A percentile compares a stretch with the other conserved stretches of the same genome.
phyloP scores from a whole-genome alignment of 2,113 vertebrate genomes.

The Atherinomorus stipes region DNA sequence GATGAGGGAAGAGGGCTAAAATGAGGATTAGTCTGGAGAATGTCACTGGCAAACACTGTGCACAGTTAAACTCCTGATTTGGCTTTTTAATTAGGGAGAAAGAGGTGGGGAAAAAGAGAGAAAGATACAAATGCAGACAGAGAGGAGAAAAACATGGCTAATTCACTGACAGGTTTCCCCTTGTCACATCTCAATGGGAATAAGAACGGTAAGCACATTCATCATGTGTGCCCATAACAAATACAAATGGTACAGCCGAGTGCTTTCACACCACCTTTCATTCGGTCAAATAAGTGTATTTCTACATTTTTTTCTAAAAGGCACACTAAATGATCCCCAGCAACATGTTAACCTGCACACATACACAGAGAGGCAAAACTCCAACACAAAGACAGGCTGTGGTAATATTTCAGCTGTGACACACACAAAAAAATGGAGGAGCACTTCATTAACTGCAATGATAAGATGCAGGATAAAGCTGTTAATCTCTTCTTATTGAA shows the following conservation, averaged over 20 bases:
- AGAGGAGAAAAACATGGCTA: slow-evolving; percentile 37
- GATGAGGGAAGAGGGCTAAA: slow-evolving; percentile 35
- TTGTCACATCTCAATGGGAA: slow-evolving; percentile 23
- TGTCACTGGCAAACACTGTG: slow-evolving; percentile 60
- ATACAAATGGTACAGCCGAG: slow-evolving; percentile 39
- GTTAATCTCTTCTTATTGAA: neutral
- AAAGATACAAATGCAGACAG: slow-evolving; percentile 30
- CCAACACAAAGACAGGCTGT: neutral
- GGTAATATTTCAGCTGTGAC: neutral
- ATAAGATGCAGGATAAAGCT: neutral
- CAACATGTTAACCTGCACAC: neutral
- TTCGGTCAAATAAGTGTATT: slow-evolving; percentile 16
- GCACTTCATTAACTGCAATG: neutral
- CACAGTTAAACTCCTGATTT: slow-evolving; percentile 63
- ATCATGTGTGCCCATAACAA: slow-evolving; percentile 46
- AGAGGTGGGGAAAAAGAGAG: slow-evolving; percentile 22
- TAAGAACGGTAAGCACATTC: slow-evolving; percentile 28
- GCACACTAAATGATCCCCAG: neutral
- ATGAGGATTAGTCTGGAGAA: slow-evolving; percentile 63
- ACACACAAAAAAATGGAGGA: neutral
- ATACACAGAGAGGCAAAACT: neutral
- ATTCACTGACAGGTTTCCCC: slow-evolving; percentile 49
- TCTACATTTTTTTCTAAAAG: slow-evolving; percentile 1
- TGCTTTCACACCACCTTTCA: slow-evolving; percentile 13
- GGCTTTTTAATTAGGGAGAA: slow-evolving; percentile 62